Base-by-base conservation (phyloP, 2,113 vertebrate genomes). In the Nesoenas mayeri region DNA sequence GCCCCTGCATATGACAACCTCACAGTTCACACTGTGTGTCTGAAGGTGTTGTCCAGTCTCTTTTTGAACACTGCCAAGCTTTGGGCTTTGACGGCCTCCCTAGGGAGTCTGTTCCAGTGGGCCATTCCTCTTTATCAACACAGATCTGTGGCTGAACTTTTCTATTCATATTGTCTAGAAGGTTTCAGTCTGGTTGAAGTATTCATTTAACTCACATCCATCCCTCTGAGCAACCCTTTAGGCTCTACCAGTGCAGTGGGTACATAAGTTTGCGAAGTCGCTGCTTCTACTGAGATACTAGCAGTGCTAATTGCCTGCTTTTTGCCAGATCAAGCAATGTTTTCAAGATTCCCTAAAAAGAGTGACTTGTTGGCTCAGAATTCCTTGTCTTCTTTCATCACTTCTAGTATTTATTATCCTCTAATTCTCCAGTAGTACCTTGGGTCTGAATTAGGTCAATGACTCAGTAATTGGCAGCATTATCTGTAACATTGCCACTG, bases 381-480 rank as follows among this genome's bases (percentile, higher is more conserved):
- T 13, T 72, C 44, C 60, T 84, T 0, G 0, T 84, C 72, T 69
- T 81, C 83, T 61, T 93, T 96, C 92, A 74, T 62, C 87, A 72
- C 82, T 81, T 90, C 56, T 28, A 81, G 34, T 95, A 96, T 96
- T 95, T 96, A 94, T 92, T 86, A 88, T 86, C 58, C 36, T 89
- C 57, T 92, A 88, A 79, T 69, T 94, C 73, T 88, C 28, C 73
- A 58, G 65, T 75, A 86, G 96, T 92, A 89, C 69, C 61, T 53
- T 40, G 40, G 40, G 48, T 86, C 77, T 91, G 83, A 97, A 81
- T 95, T 86, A 87, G 57, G 48, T 79, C 83, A 65, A 19, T 96
- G 95, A 96, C 65, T 96, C 93, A 96, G 22, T 89, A 95, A 80
- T 38, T 96, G 95, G 88, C 90, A 94, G 25, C 47, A 66, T 86